These are phyloP conservation scores for Erpetoichthys calabaricus DNA, from an alignment of 2,797 vertebrate species.

Conservation along the genomic window DNA sequence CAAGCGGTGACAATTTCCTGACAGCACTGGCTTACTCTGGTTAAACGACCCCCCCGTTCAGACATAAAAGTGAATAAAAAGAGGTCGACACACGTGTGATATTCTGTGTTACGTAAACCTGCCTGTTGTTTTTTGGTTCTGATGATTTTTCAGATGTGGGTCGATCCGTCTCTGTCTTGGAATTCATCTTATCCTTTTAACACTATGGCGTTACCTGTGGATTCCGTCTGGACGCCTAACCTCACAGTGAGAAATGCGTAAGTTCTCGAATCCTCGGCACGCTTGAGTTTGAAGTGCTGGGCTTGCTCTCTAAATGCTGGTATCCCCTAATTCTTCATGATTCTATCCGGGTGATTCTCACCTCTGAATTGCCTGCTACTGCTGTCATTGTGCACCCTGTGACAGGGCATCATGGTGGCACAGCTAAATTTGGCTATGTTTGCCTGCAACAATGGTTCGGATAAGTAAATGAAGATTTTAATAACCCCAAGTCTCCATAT, in stretches of 20 bases:
- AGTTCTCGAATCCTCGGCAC: conserved; percentile 10
- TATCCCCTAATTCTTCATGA: neutral
- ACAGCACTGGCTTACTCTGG: too few species aligned
- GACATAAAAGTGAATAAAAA: too few species aligned
- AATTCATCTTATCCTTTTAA: conserved; percentile 23
- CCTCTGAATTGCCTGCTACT: neutral
- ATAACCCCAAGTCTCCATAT: too few species aligned
- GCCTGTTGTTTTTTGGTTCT: conserved; percentile 29
- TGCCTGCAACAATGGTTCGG: too few species aligned
- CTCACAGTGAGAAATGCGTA: conserved; percentile 43
- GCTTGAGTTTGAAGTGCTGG: neutral
- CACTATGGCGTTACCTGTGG: conserved; percentile 32
- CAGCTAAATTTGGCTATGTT: too few species aligned
- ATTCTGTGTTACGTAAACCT: too few species aligned
- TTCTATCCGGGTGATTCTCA: neutral
- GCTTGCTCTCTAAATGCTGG: neutral
- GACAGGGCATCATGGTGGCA: too few species aligned
- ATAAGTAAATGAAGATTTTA: too few species aligned
- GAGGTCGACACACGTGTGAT: too few species aligned
- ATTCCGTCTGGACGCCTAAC: conserved; percentile 43
- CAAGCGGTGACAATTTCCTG: too few species aligned
- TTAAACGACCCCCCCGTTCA: too few species aligned
- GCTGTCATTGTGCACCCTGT: too few species aligned
- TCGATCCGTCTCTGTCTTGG: conserved; percentile 36
- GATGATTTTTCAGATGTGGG: conserved; percentile 32